A percentile compares a stretch with the other conserved stretches of the same genome.
Conservation (phyloP, 2,797 vertebrate species). For the Antennarius maculatus region DNA sequence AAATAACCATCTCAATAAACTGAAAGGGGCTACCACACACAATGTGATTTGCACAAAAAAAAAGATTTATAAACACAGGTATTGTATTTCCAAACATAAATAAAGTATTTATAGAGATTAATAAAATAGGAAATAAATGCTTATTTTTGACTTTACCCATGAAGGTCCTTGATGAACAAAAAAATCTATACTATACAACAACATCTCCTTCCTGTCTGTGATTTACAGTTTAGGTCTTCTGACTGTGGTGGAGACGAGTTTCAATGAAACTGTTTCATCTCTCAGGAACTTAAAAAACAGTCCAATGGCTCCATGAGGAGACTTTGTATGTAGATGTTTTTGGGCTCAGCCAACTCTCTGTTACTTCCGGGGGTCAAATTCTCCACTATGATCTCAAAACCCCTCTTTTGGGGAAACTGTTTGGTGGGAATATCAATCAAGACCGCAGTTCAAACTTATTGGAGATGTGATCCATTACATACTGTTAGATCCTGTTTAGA, state of each 20-base stretch:
- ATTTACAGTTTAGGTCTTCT: slow-evolving; percentile 26
- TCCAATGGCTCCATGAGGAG: slow-evolving; percentile 32
- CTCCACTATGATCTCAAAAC: background rate
- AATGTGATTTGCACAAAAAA: background rate
- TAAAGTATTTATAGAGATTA: no score
- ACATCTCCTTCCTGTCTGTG: background rate
- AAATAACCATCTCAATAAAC: background rate
- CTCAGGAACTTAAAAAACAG: slow-evolving; percentile 40
- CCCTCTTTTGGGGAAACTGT: background rate
- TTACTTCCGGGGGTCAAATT: slow-evolving; percentile 20
- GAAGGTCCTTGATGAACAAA: no score
- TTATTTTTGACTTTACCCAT: no score
- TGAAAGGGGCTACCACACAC: background rate
- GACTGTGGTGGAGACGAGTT: slow-evolving; percentile 31
- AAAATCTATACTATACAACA: background rate
- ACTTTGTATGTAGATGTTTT: slow-evolving; percentile 33
- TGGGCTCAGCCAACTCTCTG: slow-evolving; percentile 35
- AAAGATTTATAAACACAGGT: no score
- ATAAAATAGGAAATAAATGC: no score
- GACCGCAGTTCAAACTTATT: background rate
- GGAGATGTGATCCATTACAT: background rate
- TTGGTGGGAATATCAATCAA: slow-evolving; percentile 10
- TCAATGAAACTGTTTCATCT: slow-evolving; percentile 25
- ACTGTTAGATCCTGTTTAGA: background rate
- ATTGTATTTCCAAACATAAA: no score